Conservation (phyloP, 2,888 invertebrate species). For the Acleris holmiana region DNA sequence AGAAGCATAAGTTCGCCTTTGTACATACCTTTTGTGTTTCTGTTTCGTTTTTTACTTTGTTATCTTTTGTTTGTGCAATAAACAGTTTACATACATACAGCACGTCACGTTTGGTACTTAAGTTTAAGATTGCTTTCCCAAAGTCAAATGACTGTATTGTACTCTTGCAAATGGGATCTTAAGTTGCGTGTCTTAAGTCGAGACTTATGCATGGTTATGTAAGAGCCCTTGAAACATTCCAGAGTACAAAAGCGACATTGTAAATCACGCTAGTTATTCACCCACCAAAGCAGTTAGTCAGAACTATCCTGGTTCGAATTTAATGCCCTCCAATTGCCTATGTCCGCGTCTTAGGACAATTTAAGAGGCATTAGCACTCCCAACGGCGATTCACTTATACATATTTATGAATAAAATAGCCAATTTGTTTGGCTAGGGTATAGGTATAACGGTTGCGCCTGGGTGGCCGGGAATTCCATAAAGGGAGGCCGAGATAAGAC, state of each 20-base stretch:
- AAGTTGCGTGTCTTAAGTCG: no score
- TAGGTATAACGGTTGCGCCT: constrained; percentile 56
- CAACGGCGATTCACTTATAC: constrained; percentile 66
- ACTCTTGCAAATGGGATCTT: no score
- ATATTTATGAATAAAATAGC: constrained; percentile 73
- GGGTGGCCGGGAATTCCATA: constrained; percentile 56
- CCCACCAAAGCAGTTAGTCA: constrained; percentile 54
- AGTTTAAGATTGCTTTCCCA: no score
- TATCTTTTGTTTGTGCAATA: no score
- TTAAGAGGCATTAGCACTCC: constrained; percentile 68
- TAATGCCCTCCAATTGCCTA: constrained; percentile 65
- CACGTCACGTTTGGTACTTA: no score
- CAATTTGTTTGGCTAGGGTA: constrained; percentile 51
- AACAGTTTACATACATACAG: no score
- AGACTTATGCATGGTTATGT: no score
- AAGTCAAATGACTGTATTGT: no score
- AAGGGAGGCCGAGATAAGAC: background rate
- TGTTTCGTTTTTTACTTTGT: no score
- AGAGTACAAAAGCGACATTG: constrained; percentile 42
- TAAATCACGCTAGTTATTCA: constrained; percentile 68
- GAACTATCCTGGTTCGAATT: constrained; percentile 65
- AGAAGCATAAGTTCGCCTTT: no score
- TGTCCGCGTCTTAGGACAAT: constrained; percentile 64
- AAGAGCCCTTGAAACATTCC: constrained; percentile 41
- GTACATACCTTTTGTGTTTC: no score